Evolutionary conservation across 1,140 invertebrate species (phyloP), one percentile per base, ranked within the genome.

Genomic region (Diachasmimorpha longicaudata): DNA sequence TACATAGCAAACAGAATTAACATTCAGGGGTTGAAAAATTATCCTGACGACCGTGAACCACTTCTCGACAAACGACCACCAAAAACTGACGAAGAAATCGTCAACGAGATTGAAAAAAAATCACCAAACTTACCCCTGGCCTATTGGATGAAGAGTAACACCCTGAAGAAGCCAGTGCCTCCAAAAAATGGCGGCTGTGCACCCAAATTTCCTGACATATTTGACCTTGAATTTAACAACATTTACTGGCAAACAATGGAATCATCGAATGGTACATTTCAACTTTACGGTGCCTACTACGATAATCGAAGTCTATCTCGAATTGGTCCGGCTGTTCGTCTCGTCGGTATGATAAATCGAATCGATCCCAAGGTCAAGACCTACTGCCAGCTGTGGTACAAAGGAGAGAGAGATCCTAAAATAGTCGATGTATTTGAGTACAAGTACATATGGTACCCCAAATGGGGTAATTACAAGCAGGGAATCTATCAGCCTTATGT

Each of bases 401-500:
- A 96, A 52, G 93, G 93, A 19, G 92, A 94, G 76, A 94, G 93
- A 75, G 94, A 95, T 78, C 92, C 93, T 0, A 92, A 94, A 2
- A 91, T 97, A 21, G 92, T 95, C 4, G 94, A 94, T 80, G 93
- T 92, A 2, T 91, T 95, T 73, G 96, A 97, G 85, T 98, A 97
- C 87, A 97, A 97, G 82, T 97, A 97, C 84, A 95, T 97, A 77
- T 98, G 96, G 96, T 96, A 96, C 84, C 93, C 93, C 71, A 97
- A 96, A 85, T 98, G 96, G 96, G 96, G 96, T 21, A 98, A 98
- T 86, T 97, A 97, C 86, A 95, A 96, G 83, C 94, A 97, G 84
- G 95, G 95, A 8, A 94, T 97, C 66, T 95, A 97, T 80, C 96
- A 98, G 85, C 96, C 96, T 0, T 98, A 97, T 84, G 88, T 98